phyloP scores from a whole-genome alignment of 1,140 invertebrate species.

The Macrocentrus cingulum region DNA sequence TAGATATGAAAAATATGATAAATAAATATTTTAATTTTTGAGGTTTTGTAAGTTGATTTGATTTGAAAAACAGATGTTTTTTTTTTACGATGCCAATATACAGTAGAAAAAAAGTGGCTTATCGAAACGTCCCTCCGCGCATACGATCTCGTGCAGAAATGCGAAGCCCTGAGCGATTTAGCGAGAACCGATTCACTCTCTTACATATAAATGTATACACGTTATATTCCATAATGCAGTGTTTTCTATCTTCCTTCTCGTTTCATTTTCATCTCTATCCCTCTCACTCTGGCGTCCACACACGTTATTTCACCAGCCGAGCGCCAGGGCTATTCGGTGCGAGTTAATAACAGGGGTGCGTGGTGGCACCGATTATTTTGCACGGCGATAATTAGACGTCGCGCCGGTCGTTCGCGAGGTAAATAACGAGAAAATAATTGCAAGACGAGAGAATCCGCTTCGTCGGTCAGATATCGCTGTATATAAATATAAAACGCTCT shows the following conservation, averaged over 20 bases:
- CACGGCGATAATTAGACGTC: constrained; percentile 56
- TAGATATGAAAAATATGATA: no score
- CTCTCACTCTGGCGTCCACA: background rate
- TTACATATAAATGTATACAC: constrained; percentile 27
- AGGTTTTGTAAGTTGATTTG: no score
- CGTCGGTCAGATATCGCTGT: constrained; percentile 26
- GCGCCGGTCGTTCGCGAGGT: constrained; percentile 39
- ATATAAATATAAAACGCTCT: no score
- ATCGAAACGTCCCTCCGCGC: no score
- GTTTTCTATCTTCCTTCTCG: constrained; percentile 18
- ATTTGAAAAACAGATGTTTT: no score
- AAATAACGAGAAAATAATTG: constrained; percentile 60
- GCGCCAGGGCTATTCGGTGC: constrained; percentile 39
- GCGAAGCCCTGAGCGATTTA: constrained; percentile 54
- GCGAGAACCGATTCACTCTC: constrained; percentile 51
- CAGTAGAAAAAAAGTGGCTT: no score
- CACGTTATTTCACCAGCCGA: constrained; percentile 15
- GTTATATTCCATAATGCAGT: constrained; percentile 14
- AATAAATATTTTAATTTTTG: no score
- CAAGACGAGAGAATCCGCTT: constrained; percentile 40
- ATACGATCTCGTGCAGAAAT: constrained; percentile 52
- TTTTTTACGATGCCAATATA: no score
- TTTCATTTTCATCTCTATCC: constrained; percentile 14
- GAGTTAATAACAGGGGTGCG: constrained; percentile 54
- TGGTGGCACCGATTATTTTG: constrained; percentile 49